These are phyloP conservation scores for Silurus aristotelis DNA, from an alignment of 2,797 vertebrate genomes.

Conservation along the genomic window DNA sequence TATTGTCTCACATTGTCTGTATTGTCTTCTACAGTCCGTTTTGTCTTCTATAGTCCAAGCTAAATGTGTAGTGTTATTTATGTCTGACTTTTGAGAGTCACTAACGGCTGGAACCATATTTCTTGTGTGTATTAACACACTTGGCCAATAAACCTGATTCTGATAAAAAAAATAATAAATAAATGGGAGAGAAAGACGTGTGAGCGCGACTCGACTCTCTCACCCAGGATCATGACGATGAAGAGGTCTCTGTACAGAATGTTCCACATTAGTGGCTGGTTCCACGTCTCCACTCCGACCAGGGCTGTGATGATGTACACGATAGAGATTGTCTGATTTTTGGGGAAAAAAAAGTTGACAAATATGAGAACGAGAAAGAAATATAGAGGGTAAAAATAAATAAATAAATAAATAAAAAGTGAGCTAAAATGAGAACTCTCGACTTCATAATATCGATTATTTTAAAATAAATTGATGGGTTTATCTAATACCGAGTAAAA, in stretches of 20 bases:
- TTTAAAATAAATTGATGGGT: not conserved
- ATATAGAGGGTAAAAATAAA: not conserved
- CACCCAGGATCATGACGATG: slow-evolving; percentile 93
- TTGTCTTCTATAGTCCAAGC: no score
- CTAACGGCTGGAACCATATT: no score
- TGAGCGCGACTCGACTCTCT: slow-evolving; percentile 68
- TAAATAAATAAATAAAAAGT: not conserved
- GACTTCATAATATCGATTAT: no score
- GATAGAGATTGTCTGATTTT: slow-evolving; percentile 88
- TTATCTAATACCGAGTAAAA: not conserved
- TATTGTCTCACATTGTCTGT: no score
- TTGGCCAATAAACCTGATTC: no score
- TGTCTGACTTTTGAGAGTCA: no score
- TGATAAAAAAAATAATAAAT: no score
- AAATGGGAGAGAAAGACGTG: not conserved
- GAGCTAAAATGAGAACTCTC: slow-evolving; percentile 47
- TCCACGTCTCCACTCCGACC: slow-evolving; percentile 96
- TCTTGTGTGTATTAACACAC: no score
- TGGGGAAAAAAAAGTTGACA: slow-evolving; percentile 33
- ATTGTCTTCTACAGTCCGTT: no score
- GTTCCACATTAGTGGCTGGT: slow-evolving; percentile 84
- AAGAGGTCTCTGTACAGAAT: slow-evolving; percentile 96
- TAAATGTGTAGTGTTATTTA: no score
- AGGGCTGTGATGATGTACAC: slow-evolving; percentile 94
- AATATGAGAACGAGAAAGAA: not conserved